These are phyloP conservation scores for Dioctria linearis DNA, from an alignment of 2,888 invertebrate genomes.

Conservation along the genomic window DNA sequence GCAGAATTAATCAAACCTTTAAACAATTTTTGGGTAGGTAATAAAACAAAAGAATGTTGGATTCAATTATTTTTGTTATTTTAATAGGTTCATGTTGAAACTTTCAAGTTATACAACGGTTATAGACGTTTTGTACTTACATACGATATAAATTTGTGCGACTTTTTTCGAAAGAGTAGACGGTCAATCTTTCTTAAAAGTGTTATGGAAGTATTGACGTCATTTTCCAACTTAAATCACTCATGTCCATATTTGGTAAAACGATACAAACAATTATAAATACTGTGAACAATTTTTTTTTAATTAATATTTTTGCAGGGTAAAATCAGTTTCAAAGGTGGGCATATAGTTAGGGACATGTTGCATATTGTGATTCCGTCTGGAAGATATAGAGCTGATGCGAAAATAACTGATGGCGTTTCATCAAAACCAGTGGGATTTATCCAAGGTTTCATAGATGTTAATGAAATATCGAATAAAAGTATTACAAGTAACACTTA, in stretches of 20 bases:
- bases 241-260: slow-evolving; percentile 8
- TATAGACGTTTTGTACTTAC: neutral
- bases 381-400: slow-evolving; percentile 4
- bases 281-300: too few relatives aligned
- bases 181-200: neutral
- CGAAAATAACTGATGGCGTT: neutral
- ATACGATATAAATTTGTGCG: neutral
- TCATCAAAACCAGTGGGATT: neutral
- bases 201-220: neutral
- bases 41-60: neutral
- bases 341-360: neutral
- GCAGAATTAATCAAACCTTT: neutral
- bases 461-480: neutral
- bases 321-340: neutral
- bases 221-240: slow-evolving; percentile 5
- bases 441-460: neutral
- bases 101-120: neutral
- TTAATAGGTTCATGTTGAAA: neutral
- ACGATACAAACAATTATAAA: neutral
- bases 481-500: neutral
- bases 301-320: slow-evolving; percentile 4
- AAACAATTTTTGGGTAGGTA: neutral
- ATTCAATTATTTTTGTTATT: neutral
- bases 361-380: neutral
- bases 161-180: neutral